Percentiles rank a stretch among this genome's conserved stretches.
phyloP scores from a whole-genome alignment of 1,140 invertebrate species.

The Zaprionus nigranus region DNA sequence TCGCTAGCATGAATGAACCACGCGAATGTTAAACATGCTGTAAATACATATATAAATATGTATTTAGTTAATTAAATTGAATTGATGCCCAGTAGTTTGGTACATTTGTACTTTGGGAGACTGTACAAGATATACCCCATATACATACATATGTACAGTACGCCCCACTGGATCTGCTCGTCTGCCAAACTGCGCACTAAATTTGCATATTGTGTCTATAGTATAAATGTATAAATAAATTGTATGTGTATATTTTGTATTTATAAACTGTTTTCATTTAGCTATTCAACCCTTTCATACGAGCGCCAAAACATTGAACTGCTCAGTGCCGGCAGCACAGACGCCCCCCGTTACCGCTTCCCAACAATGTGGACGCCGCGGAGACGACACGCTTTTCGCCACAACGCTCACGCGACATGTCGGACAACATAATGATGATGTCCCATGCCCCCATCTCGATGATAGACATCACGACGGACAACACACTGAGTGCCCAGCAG shows the following conservation, averaged over 20 bases:
- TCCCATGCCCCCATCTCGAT: conserved; percentile 75
- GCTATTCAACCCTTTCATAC: conserved; percentile 50
- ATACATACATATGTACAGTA: conserved; percentile 7
- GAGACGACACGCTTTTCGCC: conserved; percentile 88
- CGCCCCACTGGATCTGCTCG: conserved; percentile 9
- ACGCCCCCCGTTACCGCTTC: conserved; percentile 79
- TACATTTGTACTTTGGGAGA: not conserved
- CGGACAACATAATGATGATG: conserved; percentile 86
- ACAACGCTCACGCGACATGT: conserved; percentile 87
- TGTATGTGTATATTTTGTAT: conserved; percentile 1
- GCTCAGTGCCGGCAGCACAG: conserved; percentile 57
- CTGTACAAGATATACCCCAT: not conserved
- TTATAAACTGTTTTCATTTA: conserved; percentile 14
- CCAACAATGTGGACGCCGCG: conserved; percentile 86
- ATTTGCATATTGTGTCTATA: conserved; percentile 6
- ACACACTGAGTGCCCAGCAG: conserved; percentile 28
- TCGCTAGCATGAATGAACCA: not conserved
- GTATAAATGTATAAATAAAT: conserved; percentile 15
- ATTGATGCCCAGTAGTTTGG: not conserved
- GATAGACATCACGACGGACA: conserved; percentile 71
- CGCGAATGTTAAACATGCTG: not conserved
- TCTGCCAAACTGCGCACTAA: conserved; percentile 51
- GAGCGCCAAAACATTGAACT: conserved; percentile 33
- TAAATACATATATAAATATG: not conserved
- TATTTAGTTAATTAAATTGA: not conserved